Base-by-base conservation (phyloP, 2,797 vertebrate genomes). In the Falco cherrug region DNA sequence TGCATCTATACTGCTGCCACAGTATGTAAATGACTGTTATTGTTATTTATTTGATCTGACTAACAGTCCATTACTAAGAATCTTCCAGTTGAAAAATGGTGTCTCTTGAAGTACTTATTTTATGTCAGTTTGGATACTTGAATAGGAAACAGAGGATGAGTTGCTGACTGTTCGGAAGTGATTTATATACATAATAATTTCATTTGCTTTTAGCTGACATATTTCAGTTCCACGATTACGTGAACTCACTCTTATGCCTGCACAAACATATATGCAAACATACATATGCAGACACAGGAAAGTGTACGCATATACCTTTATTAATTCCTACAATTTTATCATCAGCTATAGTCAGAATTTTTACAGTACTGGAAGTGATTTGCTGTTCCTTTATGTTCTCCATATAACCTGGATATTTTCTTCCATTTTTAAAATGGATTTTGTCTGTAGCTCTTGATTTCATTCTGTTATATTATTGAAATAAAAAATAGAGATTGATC, bases 31-130 rank as follows among this genome's bases (percentile, higher is more conserved):
- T 71, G 3, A 83, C 45, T 68, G 10, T n/a, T 87, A 77, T 37
- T 92, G 28, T 89, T 93, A 90, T 93, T 91, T 96, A 88, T 84
- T 78, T 7, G 16, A 69, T 81, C 19, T 89, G 51, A 84, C 41
- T 91, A 92, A 79, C 39, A 83, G 53, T 51, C 37, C 45, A 39
- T 71, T 75, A 65, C 54, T 64, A 89, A 81, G 64, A 90, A 71
- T 56, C 73, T 88, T 87, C 33, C 28, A 29, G 13, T 5, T 90
- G 69, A 95, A 88, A 89, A 95, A 86, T 29, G 2, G 1, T 65
- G 26, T 89, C 41, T 81, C 41, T 89, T 71, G 39, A 84, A 93
- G 50, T 78, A 90, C 69, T 87, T 54, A 28, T 28, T 95, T 96
- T 86, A 47, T 84, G 54, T 68, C 73, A 78, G 9, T 81, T 92